Conservation (phyloP, 2,113 vertebrate species). For the Pimephales promelas region DNA sequence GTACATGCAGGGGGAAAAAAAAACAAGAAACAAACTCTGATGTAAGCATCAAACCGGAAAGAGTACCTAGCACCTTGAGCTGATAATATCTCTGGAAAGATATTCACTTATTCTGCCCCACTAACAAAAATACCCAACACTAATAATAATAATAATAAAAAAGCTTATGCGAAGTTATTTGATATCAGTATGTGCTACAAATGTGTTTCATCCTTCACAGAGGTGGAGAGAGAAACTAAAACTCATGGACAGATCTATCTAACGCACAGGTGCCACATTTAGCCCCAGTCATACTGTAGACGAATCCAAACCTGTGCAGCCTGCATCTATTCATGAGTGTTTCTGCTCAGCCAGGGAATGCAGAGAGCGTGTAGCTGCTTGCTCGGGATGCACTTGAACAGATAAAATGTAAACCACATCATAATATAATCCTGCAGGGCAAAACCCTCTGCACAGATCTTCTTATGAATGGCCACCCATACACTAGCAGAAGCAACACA, state of each 20-base stretch:
- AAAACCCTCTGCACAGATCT: constrained; percentile 65
- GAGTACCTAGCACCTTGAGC: neutral
- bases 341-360: constrained; percentile 71
- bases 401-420: constrained; percentile 78
- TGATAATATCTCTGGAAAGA: constrained; percentile 20
- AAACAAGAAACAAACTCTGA: neutral
- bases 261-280: constrained; percentile 20
- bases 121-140: neutral
- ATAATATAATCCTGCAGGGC: constrained; percentile 71
- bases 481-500: constrained; percentile 14
- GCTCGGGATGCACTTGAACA: constrained; percentile 70
- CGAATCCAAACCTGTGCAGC: constrained; percentile 55
- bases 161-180: neutral
- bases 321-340: constrained; percentile 70
- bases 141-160: neutral
- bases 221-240: neutral
- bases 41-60: neutral
- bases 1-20: neutral
- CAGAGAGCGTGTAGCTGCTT: constrained; percentile 65
- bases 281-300: neutral
- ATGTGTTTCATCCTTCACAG: neutral
- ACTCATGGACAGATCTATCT: neutral
- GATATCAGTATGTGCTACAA: too few species aligned
- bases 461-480: constrained; percentile 72
- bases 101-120: neutral